A percentile compares a stretch with the other conserved stretches of the same genome.
Conservation (phyloP, 1,140 invertebrate genomes). For the Trachymyrmex septentrionalis region DNA sequence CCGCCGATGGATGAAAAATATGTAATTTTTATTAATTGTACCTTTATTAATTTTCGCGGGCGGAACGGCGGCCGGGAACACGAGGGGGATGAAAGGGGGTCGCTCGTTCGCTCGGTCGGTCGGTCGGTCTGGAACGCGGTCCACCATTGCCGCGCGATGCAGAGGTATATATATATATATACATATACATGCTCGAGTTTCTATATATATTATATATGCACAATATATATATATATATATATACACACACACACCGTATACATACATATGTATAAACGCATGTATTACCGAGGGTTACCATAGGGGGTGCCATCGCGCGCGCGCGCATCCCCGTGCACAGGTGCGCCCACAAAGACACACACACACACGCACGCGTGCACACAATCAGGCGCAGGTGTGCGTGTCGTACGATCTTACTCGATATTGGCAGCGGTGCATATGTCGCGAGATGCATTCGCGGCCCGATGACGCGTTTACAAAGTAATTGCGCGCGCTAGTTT, state of each 20-base stretch:
- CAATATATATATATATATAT: too few species aligned
- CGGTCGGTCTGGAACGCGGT: constrained; percentile 66
- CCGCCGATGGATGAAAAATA: constrained; percentile 81
- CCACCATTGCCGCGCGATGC: constrained; percentile 44
- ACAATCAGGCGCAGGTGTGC: constrained; percentile 27
- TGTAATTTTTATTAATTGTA: constrained; percentile 84
- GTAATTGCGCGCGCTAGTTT: constrained; percentile 50
- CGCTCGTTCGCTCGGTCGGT: constrained; percentile 43
- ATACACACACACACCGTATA: too few species aligned
- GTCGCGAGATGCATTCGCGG: constrained; percentile 56
- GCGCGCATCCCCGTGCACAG: constrained; percentile 42
- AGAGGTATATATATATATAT: constrained; percentile 13
- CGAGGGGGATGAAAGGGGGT: constrained; percentile 28
- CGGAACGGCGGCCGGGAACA: constrained; percentile 6
- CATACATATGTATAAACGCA: constrained; percentile 2
- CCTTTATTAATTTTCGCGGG: constrained; percentile 82
- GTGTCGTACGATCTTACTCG: constrained; percentile 53
- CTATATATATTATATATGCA: background rate
- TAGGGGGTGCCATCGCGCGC: constrained; percentile 10
- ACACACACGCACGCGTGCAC: background rate
- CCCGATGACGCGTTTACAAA: constrained; percentile 35
- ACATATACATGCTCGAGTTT: background rate
- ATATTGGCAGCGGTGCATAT: constrained; percentile 57
- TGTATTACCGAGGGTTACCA: constrained; percentile 38
- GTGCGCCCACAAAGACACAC: background rate